phyloP scores from a whole-genome alignment of 1,140 invertebrate genomes.

The Aethina tumida region DNA sequence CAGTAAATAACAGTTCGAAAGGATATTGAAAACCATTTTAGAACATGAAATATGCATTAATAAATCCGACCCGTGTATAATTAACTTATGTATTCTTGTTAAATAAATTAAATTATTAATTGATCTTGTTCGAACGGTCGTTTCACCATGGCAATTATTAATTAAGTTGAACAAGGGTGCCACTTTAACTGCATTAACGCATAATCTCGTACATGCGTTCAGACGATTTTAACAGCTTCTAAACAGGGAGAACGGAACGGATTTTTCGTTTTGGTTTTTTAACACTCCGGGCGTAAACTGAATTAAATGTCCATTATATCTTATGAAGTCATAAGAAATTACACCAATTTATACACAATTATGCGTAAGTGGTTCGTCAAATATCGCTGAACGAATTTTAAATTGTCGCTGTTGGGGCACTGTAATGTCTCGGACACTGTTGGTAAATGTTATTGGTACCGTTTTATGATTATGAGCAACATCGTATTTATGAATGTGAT shows the following conservation, averaged over 20 bases:
- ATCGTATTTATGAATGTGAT: too few species aligned
- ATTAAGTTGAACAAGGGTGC: constrained; percentile 9
- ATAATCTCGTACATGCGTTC: constrained; percentile 8
- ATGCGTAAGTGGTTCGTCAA: constrained; percentile 11
- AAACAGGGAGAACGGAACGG: constrained; percentile 18
- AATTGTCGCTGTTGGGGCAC: too few species aligned
- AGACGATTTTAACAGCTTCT: constrained; percentile 5
- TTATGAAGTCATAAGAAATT: constrained; percentile 20
- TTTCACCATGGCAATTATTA: constrained; percentile 4
- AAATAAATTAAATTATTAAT: too few species aligned
- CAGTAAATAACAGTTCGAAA: too few species aligned
- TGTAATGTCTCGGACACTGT: too few species aligned
- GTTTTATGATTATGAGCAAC: too few species aligned
- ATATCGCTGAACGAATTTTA: constrained; percentile 7
- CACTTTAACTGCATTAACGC: constrained; percentile 10
- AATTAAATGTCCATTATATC: constrained; percentile 24
- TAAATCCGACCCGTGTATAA: too few species aligned
- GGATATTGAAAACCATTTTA: too few species aligned
- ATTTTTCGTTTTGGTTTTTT: too few species aligned
- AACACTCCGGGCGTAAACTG: constrained; percentile 10
- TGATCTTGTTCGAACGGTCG: constrained; percentile 1
- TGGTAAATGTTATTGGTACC: too few species aligned
- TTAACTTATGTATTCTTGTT: too few species aligned
- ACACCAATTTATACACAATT: constrained; percentile 21
- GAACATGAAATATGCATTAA: too few species aligned